Percentiles rank a stretch among this genome's conserved stretches.
Conservation (phyloP, 2,888 invertebrate species). For the Drosophila eohydei region DNA sequence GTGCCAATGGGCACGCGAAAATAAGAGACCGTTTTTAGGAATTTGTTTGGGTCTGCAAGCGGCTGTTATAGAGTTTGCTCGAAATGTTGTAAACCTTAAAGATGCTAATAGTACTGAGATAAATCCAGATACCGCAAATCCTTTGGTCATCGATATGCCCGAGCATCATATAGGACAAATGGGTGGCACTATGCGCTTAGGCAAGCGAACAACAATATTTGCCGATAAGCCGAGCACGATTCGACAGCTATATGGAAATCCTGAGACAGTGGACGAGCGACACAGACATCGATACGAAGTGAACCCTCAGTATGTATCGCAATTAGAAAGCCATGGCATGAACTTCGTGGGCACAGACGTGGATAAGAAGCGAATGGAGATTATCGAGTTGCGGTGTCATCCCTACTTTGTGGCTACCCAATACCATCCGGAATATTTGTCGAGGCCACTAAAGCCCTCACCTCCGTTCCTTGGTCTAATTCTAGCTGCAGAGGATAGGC, state of each 20-base stretch:
- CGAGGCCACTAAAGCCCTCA: slow-evolving; percentile 95
- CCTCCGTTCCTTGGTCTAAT: slow-evolving; percentile 98
- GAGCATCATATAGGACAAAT: slow-evolving; percentile 97
- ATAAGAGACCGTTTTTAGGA: slow-evolving; percentile 95
- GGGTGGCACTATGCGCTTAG: slow-evolving; percentile 99
- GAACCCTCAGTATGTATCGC: slow-evolving; percentile 93
- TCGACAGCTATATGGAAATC: slow-evolving; percentile 91
- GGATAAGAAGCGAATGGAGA: slow-evolving; percentile 96
- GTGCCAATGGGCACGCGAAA: slow-evolving; percentile 95
- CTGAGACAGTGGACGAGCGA: slow-evolving; percentile 94
- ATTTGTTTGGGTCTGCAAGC: slow-evolving; percentile 99
- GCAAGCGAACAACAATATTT: slow-evolving; percentile 95
- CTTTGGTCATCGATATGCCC: slow-evolving; percentile 98
- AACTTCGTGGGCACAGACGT: slow-evolving; percentile 95
- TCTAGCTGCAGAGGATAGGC: slow-evolving; percentile 93
- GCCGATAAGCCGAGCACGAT: slow-evolving; percentile 87
- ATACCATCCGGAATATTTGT: slow-evolving; percentile 99
- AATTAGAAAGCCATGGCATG: slow-evolving; percentile 92
- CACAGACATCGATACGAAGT: slow-evolving; percentile 99
- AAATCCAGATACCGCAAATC: slow-evolving; percentile 89
- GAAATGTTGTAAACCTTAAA: slow-evolving; percentile 91
- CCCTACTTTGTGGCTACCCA: slow-evolving; percentile 98
- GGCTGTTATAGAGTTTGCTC: slow-evolving; percentile 97
- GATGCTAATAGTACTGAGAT: slow-evolving; percentile 96
- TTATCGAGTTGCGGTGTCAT: slow-evolving; percentile 93